These are phyloP conservation scores for Polyergus mexicanus DNA, from an alignment of 1,140 invertebrate genomes.

Conservation along the genomic window DNA sequence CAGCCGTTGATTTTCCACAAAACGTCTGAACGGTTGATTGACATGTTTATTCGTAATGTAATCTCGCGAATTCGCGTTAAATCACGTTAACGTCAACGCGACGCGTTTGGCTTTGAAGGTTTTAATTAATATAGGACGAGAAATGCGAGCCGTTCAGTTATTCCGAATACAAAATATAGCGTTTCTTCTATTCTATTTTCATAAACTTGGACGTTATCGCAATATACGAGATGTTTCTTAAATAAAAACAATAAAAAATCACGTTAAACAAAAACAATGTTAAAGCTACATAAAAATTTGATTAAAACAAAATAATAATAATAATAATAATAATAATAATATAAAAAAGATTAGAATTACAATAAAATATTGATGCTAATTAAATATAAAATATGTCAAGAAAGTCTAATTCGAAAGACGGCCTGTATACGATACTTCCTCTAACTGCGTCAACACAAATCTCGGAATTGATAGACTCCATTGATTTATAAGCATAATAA, in stretches of 20 bases:
- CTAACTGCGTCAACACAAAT: slow-evolving; percentile 36
- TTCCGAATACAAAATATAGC: slow-evolving; percentile 49
- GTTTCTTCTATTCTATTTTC: neutral
- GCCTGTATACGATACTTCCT: neutral
- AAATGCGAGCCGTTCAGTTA: slow-evolving; percentile 42
- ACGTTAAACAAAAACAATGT: neutral
- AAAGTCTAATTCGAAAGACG: neutral
- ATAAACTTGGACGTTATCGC: neutral
- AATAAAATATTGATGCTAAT: slow-evolving; percentile 26
- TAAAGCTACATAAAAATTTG: neutral
- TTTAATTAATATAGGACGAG: slow-evolving; percentile 60
- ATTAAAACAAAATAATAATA: neutral
- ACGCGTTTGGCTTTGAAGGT: slow-evolving; percentile 58
- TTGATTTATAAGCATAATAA: slow-evolving; percentile 24
- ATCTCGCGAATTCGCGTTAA: slow-evolving; percentile 62
- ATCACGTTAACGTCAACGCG: slow-evolving; percentile 63
- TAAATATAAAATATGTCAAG: slow-evolving; percentile 27
- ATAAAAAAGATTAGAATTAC: slow-evolving; percentile 19
- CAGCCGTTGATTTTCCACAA: slow-evolving; percentile 62
- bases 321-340: neutral
- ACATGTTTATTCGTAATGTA: slow-evolving; percentile 65
- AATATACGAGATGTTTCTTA: neutral
- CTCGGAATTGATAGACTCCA: slow-evolving; percentile 19
- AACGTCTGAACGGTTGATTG: slow-evolving; percentile 59
- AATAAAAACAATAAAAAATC: neutral